phyloP scores from a whole-genome alignment of 2,888 invertebrate genomes.

The Phoronis australis region DNA sequence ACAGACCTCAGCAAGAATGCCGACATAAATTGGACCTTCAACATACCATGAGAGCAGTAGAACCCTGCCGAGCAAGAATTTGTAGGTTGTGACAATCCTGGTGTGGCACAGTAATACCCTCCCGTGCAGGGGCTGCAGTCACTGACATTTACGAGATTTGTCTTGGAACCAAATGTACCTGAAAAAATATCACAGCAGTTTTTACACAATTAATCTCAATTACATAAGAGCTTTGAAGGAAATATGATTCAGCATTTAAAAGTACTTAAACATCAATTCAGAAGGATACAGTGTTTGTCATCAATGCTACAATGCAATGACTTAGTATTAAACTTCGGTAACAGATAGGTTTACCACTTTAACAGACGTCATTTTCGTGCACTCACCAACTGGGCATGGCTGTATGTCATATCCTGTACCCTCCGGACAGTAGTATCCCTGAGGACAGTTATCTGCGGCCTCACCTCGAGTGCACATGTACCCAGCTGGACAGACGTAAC shows the following conservation, averaged over 20 bases:
- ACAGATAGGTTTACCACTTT: too few relatives aligned
- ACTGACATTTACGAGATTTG: slow-evolving; percentile 25
- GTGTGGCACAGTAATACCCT: slow-evolving; percentile 39
- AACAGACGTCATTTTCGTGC: too few relatives aligned
- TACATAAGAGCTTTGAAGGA: neutral
- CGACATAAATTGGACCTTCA: slow-evolving; percentile 5
- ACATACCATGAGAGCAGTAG: slow-evolving; percentile 38
- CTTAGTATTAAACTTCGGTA: too few relatives aligned
- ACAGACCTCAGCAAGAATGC: too few relatives aligned
- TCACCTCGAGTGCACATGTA: slow-evolving; percentile 36
- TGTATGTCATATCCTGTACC: slow-evolving; percentile 31
- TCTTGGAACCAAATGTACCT: slow-evolving; percentile 42
- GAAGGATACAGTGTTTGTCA: too few relatives aligned
- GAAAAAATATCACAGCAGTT: slow-evolving; percentile 1
- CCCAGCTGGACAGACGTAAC: slow-evolving; percentile 38
- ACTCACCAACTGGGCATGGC: slow-evolving; percentile 42
- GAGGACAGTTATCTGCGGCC: slow-evolving; percentile 38
- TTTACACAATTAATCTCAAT: neutral
- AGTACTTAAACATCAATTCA: too few relatives aligned
- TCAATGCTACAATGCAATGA: too few relatives aligned
- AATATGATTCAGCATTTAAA: too few relatives aligned
- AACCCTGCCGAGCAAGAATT: slow-evolving; percentile 36
- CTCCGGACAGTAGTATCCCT: slow-evolving; percentile 39
- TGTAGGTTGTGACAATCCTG: slow-evolving; percentile 33
- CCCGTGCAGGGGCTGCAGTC: slow-evolving; percentile 40